These are phyloP conservation scores for Asteroscopus sphinx DNA, from an alignment of 2,888 invertebrate species.

Conservation along the genomic window DNA sequence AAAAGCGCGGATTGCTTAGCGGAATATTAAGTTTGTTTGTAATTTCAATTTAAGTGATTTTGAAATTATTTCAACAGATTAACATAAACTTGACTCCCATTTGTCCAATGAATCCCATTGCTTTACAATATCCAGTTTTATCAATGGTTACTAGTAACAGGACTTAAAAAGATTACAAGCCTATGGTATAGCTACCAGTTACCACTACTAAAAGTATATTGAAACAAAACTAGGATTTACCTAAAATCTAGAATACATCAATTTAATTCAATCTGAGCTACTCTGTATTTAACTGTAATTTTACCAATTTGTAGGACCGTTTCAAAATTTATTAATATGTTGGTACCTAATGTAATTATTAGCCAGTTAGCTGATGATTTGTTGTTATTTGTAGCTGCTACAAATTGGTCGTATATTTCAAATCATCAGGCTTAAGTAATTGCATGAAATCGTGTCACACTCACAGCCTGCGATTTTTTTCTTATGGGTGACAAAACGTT, in stretches of 20 bases:
- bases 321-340: not conserved
- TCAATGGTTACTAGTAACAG: too few relatives aligned
- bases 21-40: not conserved
- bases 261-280: not conserved
- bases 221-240: slow-evolving; percentile 3
- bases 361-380: not conserved
- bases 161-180: too few relatives aligned
- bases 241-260: slow-evolving; percentile 1
- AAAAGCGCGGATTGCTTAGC: slow-evolving; percentile 32
- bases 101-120: too few relatives aligned
- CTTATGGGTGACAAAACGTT: slow-evolving; percentile 11
- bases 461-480: not conserved
- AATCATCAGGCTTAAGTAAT: not conserved
- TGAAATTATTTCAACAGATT: not conserved
- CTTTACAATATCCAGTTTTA: too few relatives aligned
- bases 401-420: slow-evolving; percentile 9
- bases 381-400: not conserved
- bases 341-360: not conserved
- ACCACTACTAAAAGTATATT: not conserved
- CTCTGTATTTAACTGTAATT: not conserved
- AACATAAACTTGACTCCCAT: too few relatives aligned
- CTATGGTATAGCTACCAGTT: not conserved
- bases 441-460: not conserved
- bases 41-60: not conserved
- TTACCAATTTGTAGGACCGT: slow-evolving; percentile 4